These are phyloP conservation scores for Macropodus opercularis DNA, from an alignment of 2,797 vertebrate genomes.

Conservation along the genomic window DNA sequence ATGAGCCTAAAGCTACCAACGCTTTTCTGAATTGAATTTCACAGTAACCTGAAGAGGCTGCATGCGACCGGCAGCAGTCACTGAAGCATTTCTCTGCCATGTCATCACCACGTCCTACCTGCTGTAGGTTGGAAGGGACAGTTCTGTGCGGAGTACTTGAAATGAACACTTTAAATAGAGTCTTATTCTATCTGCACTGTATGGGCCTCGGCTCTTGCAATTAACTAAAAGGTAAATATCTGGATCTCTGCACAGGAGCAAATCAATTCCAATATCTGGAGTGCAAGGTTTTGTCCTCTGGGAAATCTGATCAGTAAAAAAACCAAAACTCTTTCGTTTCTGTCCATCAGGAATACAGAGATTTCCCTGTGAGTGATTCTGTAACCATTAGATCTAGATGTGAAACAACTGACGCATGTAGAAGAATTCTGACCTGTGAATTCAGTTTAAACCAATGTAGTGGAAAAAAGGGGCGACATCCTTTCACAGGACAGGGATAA, in stretches of 20 bases:
- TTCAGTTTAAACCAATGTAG: slow-evolving; percentile 25
- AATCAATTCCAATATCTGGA: slow-evolving; percentile 79
- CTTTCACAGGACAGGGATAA: slow-evolving; percentile 68
- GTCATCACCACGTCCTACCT: slow-evolving; percentile 27
- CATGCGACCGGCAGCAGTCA: slow-evolving; percentile 12
- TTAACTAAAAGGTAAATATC: slow-evolving; percentile 77
- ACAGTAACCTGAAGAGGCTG: slow-evolving; percentile 4
- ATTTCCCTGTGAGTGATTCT: slow-evolving; percentile 35
- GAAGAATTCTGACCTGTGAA: slow-evolving; percentile 32
- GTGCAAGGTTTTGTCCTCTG: slow-evolving; percentile 64
- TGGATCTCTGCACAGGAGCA: slow-evolving; percentile 60
- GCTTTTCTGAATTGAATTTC: slow-evolving; percentile 13
- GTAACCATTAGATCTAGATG: slow-evolving; percentile 24
- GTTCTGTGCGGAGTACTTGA: slow-evolving; percentile 27
- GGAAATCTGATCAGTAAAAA: slow-evolving; percentile 72
- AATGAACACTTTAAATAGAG: slow-evolving; percentile 52
- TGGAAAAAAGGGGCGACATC: slow-evolving; percentile 49
- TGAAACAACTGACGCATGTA: slow-evolving; percentile 2
- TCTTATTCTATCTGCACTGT: slow-evolving; percentile 44
- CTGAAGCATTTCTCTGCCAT: background rate
- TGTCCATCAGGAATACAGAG: slow-evolving; percentile 32
- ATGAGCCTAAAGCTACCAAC: slow-evolving; percentile 23
- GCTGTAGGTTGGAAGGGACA: slow-evolving; percentile 25
- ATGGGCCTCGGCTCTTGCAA: slow-evolving; percentile 64
- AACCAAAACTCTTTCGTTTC: slow-evolving; percentile 58